A percentile compares a stretch with the other conserved stretches of the same genome.
phyloP scores from a whole-genome alignment of 1,140 invertebrate species.

The Ooceraea biroi region DNA sequence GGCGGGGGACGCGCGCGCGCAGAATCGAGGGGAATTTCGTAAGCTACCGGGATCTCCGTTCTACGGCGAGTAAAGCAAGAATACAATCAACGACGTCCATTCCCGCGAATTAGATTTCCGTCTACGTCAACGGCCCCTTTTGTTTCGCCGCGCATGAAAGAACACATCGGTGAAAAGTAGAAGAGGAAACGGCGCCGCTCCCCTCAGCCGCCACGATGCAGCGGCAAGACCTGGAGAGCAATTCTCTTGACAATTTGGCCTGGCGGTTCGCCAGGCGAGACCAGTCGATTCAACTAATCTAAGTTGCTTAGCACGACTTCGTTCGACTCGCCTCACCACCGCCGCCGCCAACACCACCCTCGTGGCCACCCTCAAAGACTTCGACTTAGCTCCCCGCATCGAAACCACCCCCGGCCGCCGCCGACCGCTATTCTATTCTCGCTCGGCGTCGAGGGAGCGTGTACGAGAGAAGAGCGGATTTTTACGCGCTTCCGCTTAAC shows the following conservation, averaged over 20 bases:
- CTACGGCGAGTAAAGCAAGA: constrained; percentile 7
- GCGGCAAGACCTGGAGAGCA: constrained; percentile 76
- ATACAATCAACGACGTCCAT: constrained; percentile 56
- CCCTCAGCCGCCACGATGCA: constrained; percentile 64
- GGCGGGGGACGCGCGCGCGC: background rate
- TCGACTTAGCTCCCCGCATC: constrained; percentile 44
- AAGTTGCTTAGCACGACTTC: constrained; percentile 85
- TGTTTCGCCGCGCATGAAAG: constrained; percentile 68
- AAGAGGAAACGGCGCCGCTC: constrained; percentile 49
- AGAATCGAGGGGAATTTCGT: constrained; percentile 28
- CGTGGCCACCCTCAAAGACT: constrained; percentile 47
- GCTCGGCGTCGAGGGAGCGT: background rate
- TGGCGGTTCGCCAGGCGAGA: constrained; percentile 83
- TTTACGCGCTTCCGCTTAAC: constrained; percentile 59
- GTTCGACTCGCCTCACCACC: constrained; percentile 76
- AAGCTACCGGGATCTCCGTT: constrained; percentile 22
- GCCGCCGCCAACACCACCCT: constrained; percentile 52
- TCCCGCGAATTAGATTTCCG: constrained; percentile 57
- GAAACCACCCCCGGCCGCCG: background rate
- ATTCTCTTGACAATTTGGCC: constrained; percentile 85
- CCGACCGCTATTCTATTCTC: constrained; percentile 1
- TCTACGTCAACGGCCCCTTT: constrained; percentile 54
- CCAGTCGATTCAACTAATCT: constrained; percentile 85
- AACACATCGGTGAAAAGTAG: constrained; percentile 60
- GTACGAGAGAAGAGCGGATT: constrained; percentile 12